Percentiles rank a stretch among this genome's conserved stretches.
These are phyloP conservation scores for Chamaetylas fuelleborni DNA, from an alignment of 2,113 vertebrate genomes.

Conservation along the genomic window DNA sequence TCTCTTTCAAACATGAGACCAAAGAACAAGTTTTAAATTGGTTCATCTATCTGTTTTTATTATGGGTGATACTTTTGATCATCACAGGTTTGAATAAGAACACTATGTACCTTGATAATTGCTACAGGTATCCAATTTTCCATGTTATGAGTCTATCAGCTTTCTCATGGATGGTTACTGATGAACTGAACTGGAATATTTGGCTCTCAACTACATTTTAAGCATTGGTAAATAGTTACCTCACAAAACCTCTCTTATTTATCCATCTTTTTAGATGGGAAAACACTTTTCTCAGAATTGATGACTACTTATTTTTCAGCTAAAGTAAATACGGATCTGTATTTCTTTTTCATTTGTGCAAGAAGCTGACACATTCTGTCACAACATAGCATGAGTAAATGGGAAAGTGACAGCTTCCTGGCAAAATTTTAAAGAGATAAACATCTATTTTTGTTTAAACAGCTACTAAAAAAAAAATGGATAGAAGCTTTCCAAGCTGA, in stretches of 20 bases:
- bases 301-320: conserved; percentile 81
- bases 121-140: not conserved
- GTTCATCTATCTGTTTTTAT: not conserved
- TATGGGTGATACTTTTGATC: not conserved
- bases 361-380: conserved; percentile 81
- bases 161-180: not conserved
- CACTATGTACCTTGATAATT: not conserved
- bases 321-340: conserved; percentile 80
- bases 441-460: conserved; percentile 84
- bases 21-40: not conserved
- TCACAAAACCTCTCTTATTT: conserved; percentile 70
- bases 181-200: conserved; percentile 28
- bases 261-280: conserved; percentile 69
- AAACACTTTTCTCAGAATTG: conserved; percentile 77
- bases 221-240: conserved; percentile 61
- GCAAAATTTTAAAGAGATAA: conserved; percentile 84
- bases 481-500: conserved; percentile 66
- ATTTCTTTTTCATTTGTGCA: conserved; percentile 82
- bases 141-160: not conserved
- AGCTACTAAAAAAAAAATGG: conserved; percentile 65
- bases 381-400: conserved; percentile 80
- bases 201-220: conserved; percentile 60
- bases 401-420: conserved; percentile 80
- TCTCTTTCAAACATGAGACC: not conserved
- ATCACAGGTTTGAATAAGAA: not conserved